phyloP scores from a whole-genome alignment of 2,113 vertebrate genomes.

The Geococcyx californianus region DNA sequence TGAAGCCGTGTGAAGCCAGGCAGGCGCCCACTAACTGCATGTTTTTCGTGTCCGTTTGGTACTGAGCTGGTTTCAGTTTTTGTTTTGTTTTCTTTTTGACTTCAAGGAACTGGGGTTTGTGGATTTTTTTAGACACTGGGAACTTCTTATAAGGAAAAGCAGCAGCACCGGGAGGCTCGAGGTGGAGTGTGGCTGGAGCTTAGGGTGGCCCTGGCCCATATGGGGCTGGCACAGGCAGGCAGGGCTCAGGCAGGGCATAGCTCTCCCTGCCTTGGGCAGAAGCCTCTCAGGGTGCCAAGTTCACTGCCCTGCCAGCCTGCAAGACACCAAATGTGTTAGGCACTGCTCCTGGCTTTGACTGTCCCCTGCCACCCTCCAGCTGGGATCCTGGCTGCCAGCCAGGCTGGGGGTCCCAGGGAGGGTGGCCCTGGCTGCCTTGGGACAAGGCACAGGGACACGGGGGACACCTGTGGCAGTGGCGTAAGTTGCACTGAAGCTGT shows the following conservation, averaged over 20 bases:
- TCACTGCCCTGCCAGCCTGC: background rate
- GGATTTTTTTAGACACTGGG: conserved; percentile 62
- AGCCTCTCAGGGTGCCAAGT: accelerated
- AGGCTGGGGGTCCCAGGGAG: background rate
- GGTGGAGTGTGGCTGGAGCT: background rate
- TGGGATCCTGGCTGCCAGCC: background rate
- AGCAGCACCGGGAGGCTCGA: conserved; percentile 21
- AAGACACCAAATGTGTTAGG: accelerated
- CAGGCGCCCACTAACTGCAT: conserved; percentile 35
- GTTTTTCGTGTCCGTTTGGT: conserved; percentile 52
- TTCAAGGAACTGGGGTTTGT: conserved; percentile 51
- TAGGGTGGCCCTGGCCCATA: accelerated
- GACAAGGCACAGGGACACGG: accelerated
- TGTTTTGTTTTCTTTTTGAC: background rate
- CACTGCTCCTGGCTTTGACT: accelerated
- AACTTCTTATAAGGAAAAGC: conserved; percentile 41
- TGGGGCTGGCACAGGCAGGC: background rate
- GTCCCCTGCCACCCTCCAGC: background rate
- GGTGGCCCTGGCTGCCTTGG: background rate
- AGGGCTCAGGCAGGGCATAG: background rate
- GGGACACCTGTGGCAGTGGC: accelerated
- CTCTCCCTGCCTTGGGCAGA: background rate
- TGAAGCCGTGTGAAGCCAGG: background rate
- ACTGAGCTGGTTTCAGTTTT: conserved; percentile 64
- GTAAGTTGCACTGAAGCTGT: accelerated